Conservation (phyloP, 2,113 vertebrate species). For the Oophaga pumilio region DNA sequence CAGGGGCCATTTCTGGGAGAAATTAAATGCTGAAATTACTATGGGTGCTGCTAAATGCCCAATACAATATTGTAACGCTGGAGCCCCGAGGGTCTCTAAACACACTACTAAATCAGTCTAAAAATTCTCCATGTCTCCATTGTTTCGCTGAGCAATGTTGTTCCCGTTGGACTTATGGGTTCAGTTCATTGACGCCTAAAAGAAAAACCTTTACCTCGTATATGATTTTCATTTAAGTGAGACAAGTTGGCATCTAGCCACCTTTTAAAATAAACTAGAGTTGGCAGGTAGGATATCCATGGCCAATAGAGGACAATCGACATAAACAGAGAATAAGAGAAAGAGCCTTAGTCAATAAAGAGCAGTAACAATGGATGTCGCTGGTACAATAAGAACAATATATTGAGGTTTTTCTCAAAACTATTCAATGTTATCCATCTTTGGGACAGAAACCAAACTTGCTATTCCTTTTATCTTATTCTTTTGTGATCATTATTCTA, state of each 20-base stretch:
- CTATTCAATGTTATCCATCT: neutral
- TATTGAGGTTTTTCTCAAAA: neutral
- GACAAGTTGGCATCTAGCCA: neutral
- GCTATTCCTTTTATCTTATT: neutral
- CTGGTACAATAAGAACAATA: neutral
- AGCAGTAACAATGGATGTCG: too few relatives aligned
- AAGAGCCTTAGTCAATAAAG: too few relatives aligned
- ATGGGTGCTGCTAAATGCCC: neutral
- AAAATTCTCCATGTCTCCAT: neutral
- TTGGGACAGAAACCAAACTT: neutral
- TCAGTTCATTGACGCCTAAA: neutral
- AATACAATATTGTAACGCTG: neutral
- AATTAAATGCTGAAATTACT: neutral
- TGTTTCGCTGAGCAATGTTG: neutral
- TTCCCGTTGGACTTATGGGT: neutral
- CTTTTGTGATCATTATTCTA: too few relatives aligned
- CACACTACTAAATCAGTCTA: neutral
- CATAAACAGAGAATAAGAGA: too few relatives aligned
- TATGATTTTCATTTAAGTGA: neutral
- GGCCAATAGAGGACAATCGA: too few relatives aligned
- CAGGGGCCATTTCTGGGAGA: neutral
- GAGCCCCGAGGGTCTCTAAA: neutral
- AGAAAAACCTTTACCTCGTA: neutral
- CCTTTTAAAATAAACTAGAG: neutral
- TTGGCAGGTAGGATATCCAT: too few relatives aligned